Conservation (phyloP, 1,140 invertebrate species). For the Aradophagus sp. region DNA sequence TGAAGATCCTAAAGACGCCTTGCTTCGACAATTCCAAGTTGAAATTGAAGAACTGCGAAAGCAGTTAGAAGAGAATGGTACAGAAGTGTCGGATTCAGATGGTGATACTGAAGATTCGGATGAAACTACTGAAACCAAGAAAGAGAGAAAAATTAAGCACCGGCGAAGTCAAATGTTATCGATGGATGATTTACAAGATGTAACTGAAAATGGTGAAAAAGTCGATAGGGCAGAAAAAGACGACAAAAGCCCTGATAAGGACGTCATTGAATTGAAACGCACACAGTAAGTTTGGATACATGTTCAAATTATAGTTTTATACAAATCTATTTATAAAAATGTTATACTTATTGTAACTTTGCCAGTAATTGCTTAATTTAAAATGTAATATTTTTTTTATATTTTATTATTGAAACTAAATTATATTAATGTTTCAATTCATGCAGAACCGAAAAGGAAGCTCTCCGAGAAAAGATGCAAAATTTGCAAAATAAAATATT, state of each 20-base stretch:
- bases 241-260: slow-evolving; percentile 69
- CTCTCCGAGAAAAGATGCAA: slow-evolving; percentile 89
- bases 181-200: slow-evolving; percentile 68
- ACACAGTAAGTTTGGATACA: slow-evolving; percentile 73
- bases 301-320: too few species aligned
- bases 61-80: slow-evolving; percentile 83
- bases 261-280: slow-evolving; percentile 71
- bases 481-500: slow-evolving; percentile 96
- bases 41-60: slow-evolving; percentile 95
- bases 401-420: background rate
- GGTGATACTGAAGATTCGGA: slow-evolving; percentile 66
- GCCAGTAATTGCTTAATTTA: too few species aligned
- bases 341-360: too few species aligned
- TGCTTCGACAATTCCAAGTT: slow-evolving; percentile 95
- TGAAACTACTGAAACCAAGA: slow-evolving; percentile 61
- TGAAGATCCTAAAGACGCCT: slow-evolving; percentile 97
- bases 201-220: slow-evolving; percentile 62
- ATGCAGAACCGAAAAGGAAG: slow-evolving; percentile 85
- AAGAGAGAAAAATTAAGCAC: slow-evolving; percentile 59
- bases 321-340: background rate
- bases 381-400: too few species aligned
- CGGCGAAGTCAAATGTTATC: slow-evolving; percentile 67
- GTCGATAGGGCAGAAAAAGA: slow-evolving; percentile 69
- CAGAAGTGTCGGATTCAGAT: slow-evolving; percentile 67
- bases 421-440: too few species aligned